phyloP scores from a whole-genome alignment of 2,113 vertebrate species.

The Tympanuchus pallidicinctus region DNA sequence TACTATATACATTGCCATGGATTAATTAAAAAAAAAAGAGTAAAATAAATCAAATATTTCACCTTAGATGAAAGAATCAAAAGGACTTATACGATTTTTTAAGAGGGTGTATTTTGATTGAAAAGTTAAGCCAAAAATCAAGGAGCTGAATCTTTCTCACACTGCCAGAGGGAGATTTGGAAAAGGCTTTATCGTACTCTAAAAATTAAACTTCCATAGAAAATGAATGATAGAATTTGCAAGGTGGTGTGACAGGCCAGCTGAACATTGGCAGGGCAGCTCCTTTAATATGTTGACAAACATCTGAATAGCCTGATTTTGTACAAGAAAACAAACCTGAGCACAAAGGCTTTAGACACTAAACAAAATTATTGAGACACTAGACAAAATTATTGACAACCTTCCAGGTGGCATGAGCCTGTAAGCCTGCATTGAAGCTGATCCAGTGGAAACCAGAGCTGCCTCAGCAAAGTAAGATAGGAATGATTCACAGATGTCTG shows the following conservation, averaged over 20 bases:
- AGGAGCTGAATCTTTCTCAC: background rate
- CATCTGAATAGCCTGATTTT: background rate
- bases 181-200: background rate
- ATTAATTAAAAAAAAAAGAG: background rate
- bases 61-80: background rate
- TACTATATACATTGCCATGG: background rate
- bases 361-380: background rate
- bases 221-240: background rate
- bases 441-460: background rate
- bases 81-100: background rate
- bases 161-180: background rate
- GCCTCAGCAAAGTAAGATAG: background rate
- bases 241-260: background rate
- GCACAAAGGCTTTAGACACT: background rate
- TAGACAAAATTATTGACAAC: background rate
- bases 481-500: background rate
- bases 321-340: background rate
- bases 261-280: background rate
- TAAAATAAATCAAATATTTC: background rate
- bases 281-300: background rate
- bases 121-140: background rate
- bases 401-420: background rate
- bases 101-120: background rate
- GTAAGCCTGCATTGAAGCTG: fast-evolving
- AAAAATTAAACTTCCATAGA: background rate